Evolutionary conservation across 2,888 invertebrate species (phyloP), one percentile per base, ranked within the genome.

Genomic region (Scaptomyza polygonia): DNA sequence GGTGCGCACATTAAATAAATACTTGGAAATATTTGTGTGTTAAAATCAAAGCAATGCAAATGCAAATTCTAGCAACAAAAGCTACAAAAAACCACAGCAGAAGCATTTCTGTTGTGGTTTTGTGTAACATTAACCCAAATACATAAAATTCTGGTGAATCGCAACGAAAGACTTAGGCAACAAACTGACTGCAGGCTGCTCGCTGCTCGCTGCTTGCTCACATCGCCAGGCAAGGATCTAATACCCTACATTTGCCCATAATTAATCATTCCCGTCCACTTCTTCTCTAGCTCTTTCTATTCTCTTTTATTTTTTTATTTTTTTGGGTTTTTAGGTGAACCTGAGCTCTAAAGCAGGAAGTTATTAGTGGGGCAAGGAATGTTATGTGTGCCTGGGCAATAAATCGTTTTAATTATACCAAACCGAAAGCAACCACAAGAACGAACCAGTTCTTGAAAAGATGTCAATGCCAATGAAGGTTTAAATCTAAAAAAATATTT

Each of bases 111-210:
- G 27, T 18, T 74, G 18, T 29, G 51, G 42, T 68, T 76, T 70
- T 77, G 70, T 83, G 84, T 84, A 86, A 88, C 88, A 86, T 84
- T 84, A 84, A 84, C 84, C 84, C 80, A 84, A 86, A 84, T 84
- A 86, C 84, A 88, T 84, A 85, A 82, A 77, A 77, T 83, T 79
- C 86, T 74, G 62, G 53, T 36, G 56, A 65, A 79, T 52, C 57
- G 66, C 40, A 59, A 52, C 75, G 84, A 76, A 64, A 72, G 59
- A 77, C 67, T 75, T 66, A 52, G 47, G 68, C 72, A 69, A 79
- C 67, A 52, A 72, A 79, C 69, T 76, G 58, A 47, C 79, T 75
- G 63, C 48, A 70, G 76, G 77, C 25, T 25, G 25, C 25, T 25
- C 77, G 78, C 66, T 39, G 44, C 3, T 42, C 43, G 52, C 66